Base-by-base conservation (phyloP, 2,113 vertebrate species). In the Ageneiosus marmoratus region DNA sequence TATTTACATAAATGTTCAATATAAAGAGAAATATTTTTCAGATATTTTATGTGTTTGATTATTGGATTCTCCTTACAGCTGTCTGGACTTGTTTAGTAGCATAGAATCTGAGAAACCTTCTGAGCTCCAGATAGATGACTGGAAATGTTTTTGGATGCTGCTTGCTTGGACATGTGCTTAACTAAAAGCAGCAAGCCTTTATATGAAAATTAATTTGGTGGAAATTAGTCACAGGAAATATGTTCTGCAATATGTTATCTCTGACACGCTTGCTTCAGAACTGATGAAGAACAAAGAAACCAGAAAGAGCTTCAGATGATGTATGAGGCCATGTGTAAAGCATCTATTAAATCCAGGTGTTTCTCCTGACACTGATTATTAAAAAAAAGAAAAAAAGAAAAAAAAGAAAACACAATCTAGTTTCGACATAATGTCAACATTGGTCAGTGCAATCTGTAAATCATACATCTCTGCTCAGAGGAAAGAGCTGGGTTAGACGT, bases 291-390 rank as follows among this genome's bases (percentile, higher is more conserved):
- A 72, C 27, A 50, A 53, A 81, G 22, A 58, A 50, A 73, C 46
- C 51, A 70, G 13, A n/a, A 41, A 69, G 15, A 44, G 34, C 60
- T 18, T 18, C 18, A 32, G 50, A 76, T 51, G 58, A 44, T 50
- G 51, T 34, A 8, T 20, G 18, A 53, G n/a, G 13, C 50, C 78
- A 55, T 11, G 11, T 77, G 50, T 29, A 58, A 48, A 44, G 32
- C n/a, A 1, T 77, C 51, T 37, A 41, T 81, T 80, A n/a, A 77
- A 69, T 50, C 72, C 84, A 77, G 69, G 79, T 80, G 70, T 85
- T 53, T 46, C 53, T 74, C 3, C 29, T 32, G 5, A 22, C 9
- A 1, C 70, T 55, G 20, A 44, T 60, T 77, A 60, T 77, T 58
- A 60, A 37, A 29, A 41, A 2, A 41, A 44, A 34, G 22, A 32